Evolutionary conservation across 2,797 vertebrate genomes (phyloP).

Genomic region (Coendou prehensilis): DNA sequence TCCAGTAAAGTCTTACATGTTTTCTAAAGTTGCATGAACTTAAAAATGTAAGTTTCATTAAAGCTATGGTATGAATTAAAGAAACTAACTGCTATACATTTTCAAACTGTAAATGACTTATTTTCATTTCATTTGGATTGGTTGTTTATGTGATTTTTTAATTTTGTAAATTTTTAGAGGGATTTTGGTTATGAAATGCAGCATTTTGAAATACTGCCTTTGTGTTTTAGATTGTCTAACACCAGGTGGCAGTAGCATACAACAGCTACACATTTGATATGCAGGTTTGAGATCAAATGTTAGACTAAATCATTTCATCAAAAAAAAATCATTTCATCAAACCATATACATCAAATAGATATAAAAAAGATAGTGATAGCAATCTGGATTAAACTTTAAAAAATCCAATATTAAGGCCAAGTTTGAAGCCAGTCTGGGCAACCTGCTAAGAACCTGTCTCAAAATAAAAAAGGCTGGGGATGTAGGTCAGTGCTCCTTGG

Average conservation of each 20-base stretch:
- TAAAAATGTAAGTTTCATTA: constrained; percentile 24
- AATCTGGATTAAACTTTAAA: not conserved
- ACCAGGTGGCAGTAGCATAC: constrained; percentile 62
- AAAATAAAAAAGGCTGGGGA: not conserved
- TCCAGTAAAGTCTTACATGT: constrained; percentile 5
- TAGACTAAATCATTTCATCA: constrained; percentile 7
- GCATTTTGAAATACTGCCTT: constrained; percentile 44
- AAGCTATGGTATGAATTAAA: constrained; percentile 45
- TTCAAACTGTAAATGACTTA: constrained; percentile 44
- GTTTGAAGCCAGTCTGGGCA: not conserved
- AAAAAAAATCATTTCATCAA: constrained; percentile 29
- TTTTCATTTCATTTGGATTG: constrained; percentile 28
- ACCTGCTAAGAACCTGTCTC: not conserved
- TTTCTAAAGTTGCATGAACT: not conserved
- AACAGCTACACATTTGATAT: not conserved
- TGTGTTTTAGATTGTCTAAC: constrained; percentile 19
- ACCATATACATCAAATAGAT: constrained; percentile 22
- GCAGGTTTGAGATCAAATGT: not conserved
- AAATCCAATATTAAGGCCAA: not conserved
- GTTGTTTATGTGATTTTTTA: not conserved
- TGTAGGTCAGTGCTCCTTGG: not conserved
- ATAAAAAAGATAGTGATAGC: not conserved
- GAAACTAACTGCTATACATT: not conserved
- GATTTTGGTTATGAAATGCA: constrained; percentile 44
- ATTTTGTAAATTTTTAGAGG: constrained; percentile 41